Conservation (phyloP, 2,888 invertebrate genomes). For the Rhingia campestris region DNA sequence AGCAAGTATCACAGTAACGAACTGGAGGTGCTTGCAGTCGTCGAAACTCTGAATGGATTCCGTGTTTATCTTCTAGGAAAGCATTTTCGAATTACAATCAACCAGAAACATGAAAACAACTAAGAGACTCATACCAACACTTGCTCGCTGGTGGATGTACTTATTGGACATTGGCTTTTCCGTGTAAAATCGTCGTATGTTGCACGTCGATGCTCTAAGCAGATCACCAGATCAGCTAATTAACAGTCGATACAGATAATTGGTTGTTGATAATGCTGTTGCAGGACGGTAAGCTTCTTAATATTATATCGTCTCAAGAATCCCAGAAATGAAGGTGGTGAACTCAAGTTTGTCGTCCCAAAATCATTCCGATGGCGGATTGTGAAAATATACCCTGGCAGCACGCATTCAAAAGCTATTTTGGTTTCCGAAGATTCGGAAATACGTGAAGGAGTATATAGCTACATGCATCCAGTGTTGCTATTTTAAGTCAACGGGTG, state of each 20-base stretch:
- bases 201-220: slow-evolving; percentile 53
- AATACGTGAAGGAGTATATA: slow-evolving; percentile 25
- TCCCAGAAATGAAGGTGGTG: slow-evolving; percentile 23
- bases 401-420: slow-evolving; percentile 39
- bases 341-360: slow-evolving; percentile 57
- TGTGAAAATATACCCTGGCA: slow-evolving; percentile 34
- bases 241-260: slow-evolving; percentile 50
- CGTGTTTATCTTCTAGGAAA: slow-evolving; percentile 68
- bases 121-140: slow-evolving; percentile 47
- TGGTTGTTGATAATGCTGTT: slow-evolving; percentile 72
- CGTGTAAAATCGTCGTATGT: slow-evolving; percentile 67
- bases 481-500: slow-evolving; percentile 13
- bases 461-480: slow-evolving; percentile 53
- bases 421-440: slow-evolving; percentile 69
- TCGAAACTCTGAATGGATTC: slow-evolving; percentile 50
- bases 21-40: slow-evolving; percentile 32
- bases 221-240: slow-evolving; percentile 32
- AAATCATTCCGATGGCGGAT: slow-evolving; percentile 63
- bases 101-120: slow-evolving; percentile 10
- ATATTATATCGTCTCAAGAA: slow-evolving; percentile 55
- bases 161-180: slow-evolving; percentile 71
- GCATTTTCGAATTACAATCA: slow-evolving; percentile 55
- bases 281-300: slow-evolving; percentile 48
- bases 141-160: slow-evolving; percentile 74
- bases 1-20: slow-evolving; percentile 14